These are phyloP conservation scores for Trissolcus japonicus DNA, from an alignment of 2,888 invertebrate species.

Conservation along the genomic window DNA sequence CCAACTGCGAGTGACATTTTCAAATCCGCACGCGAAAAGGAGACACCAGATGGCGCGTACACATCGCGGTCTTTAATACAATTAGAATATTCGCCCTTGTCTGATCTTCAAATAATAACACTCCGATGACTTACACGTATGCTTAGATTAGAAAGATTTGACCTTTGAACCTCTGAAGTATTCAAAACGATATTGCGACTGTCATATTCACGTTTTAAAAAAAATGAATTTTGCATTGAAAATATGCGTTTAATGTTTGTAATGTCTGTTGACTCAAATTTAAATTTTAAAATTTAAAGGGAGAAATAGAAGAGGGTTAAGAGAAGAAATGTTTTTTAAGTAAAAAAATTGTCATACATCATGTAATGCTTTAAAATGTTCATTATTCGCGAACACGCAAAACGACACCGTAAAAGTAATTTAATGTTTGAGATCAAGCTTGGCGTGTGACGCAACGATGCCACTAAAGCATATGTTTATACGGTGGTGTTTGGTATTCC, in stretches of 20 bases:
- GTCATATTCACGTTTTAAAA: no score
- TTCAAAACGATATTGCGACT: no score
- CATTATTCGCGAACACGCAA: constrained; percentile 32
- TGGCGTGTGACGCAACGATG: constrained; percentile 45
- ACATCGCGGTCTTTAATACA: constrained; percentile 71
- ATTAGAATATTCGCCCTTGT: constrained; percentile 69
- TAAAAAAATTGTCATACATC: no score
- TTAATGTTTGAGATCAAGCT: constrained; percentile 43
- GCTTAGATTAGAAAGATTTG: neutral
- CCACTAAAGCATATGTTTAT: constrained; percentile 58
- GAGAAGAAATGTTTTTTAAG: no score
- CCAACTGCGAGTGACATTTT: constrained; percentile 61
- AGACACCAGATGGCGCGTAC: constrained; percentile 71
- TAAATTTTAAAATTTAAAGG: no score
- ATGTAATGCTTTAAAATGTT: constrained; percentile 4
- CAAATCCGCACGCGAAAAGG: constrained; percentile 62
- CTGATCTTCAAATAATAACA: constrained; percentile 73
- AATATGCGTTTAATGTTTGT: no score
- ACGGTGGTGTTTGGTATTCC: constrained; percentile 72
- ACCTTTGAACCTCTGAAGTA: no score
- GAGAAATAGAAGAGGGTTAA: no score
- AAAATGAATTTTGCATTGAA: no score
- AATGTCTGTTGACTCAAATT: no score
- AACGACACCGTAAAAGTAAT: constrained; percentile 43
- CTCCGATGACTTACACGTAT: constrained; percentile 33